These are phyloP conservation scores for Charadrius vociferus DNA, from an alignment of 2,113 vertebrate species.

Conservation along the genomic window DNA sequence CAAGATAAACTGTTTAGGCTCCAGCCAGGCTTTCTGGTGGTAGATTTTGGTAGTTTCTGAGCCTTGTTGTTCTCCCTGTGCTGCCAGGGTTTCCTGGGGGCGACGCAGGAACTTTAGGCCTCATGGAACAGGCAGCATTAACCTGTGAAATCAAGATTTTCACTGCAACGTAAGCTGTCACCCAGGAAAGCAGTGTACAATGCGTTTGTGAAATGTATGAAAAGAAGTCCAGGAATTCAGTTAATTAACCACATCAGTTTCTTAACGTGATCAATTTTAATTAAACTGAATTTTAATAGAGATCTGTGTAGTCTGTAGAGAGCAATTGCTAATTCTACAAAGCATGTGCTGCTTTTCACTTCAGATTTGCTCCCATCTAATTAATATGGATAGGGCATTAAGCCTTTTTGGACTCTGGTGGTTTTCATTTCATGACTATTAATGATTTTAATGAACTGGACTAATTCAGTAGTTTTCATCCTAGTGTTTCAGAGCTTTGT, in stretches of 20 bases:
- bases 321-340: conserved; percentile 89
- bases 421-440: conserved; percentile 99
- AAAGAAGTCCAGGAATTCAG: conserved; percentile 91
- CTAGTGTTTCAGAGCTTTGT: conserved; percentile 90
- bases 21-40: not conserved
- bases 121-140: conserved; percentile 67
- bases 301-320: conserved; percentile 88
- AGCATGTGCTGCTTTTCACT: conserved; percentile 92
- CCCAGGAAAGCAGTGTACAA: conserved; percentile 83
- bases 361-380: conserved; percentile 96
- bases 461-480: conserved; percentile 98
- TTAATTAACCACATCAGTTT: conserved; percentile 99
- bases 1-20: not conserved
- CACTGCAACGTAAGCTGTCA: conserved; percentile 68
- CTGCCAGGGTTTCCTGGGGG: not conserved
- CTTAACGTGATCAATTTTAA: conserved; percentile 99
- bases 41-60: not conserved
- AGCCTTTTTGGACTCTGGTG: conserved; percentile 98
- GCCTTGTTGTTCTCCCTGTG: not conserved
- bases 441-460: conserved; percentile 99
- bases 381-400: conserved; percentile 99
- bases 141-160: conserved; percentile 76
- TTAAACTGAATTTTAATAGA: conserved; percentile 98
- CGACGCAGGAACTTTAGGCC: not conserved
- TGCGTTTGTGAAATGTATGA: conserved; percentile 84